Percentiles rank a stretch among this genome's conserved stretches.
These are phyloP conservation scores for Heliconius eleuchia DNA, from an alignment of 1,140 invertebrate genomes.

Conservation along the genomic window DNA sequence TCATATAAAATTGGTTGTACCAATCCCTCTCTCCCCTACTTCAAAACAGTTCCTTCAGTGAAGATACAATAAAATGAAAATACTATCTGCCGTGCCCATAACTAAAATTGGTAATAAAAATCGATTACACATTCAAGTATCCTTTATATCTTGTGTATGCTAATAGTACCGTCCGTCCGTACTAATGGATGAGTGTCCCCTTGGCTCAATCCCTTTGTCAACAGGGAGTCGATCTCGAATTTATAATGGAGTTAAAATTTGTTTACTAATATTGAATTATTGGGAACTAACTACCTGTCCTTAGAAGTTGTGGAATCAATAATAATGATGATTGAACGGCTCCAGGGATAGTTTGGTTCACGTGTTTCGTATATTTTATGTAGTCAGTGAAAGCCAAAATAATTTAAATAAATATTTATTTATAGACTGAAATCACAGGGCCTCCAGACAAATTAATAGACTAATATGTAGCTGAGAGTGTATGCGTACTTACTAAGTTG, in stretches of 20 bases:
- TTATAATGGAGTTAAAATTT: conserved; percentile 3
- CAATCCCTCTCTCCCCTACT: too few relatives aligned
- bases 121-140: neutral
- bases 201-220: conserved; percentile 2
- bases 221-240: neutral
- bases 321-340: neutral
- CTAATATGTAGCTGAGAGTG: too few relatives aligned
- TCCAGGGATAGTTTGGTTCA: neutral
- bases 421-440: too few relatives aligned
- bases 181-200: neutral
- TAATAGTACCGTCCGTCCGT: neutral
- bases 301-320: neutral
- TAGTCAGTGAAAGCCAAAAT: too few relatives aligned
- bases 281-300: neutral
- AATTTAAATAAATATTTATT: too few relatives aligned
- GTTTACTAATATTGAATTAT: neutral
- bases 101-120: neutral
- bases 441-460: too few relatives aligned
- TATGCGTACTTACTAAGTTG: too few relatives aligned
- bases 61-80: too few relatives aligned
- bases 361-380: neutral
- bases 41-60: too few relatives aligned
- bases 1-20: too few relatives aligned
- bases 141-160: neutral
- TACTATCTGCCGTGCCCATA: neutral